Base-by-base conservation (phyloP, 1,140 invertebrate species). In the Nomia melanderi region DNA sequence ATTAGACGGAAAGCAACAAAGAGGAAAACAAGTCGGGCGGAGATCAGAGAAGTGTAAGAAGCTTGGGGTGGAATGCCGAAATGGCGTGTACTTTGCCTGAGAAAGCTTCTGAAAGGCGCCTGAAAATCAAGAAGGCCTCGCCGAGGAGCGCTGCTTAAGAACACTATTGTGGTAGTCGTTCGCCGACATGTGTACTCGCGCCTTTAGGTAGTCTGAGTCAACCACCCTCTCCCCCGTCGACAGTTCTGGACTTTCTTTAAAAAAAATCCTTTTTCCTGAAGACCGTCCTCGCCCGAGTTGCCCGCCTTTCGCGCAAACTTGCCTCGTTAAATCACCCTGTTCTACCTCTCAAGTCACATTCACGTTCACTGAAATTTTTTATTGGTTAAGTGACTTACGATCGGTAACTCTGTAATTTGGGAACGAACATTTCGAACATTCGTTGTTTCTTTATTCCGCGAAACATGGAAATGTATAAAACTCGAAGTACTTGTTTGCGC, bases 281-380 rank as follows among this genome's bases (percentile, higher is more conserved):
- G 69, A 56, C 56, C 60, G 67, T 79, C 63, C 54, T 44, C 2
- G 20, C 62, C 44, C 53, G 20, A 59, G 63, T 14, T 27, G 60
- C 14, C n/a, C 27, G 17, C 33, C 29, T 50, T 36, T 36, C 56
- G 77, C 20, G 39, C 8, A 67, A 78, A 78, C 25, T 78, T 75
- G 77, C 71, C 53, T 78, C 76, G 76, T 78, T 78, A 78, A 78
- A 57, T 60, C 70, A 70, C 76, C 69, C 70, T n/a, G 56, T 17
- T 17, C 27, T n/a, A n/a, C 23, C 67, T 50, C 44, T 14, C 20
- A 23, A n/a, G 14, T n/a, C 1, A 29, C 1, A 47, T 67, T 29
- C 6, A 47, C 47, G 60, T 50, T 25, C n/a, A 11, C n/a, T 36
- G 0, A 23, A 25, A 59, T 36, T 76, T 76, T 76, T 50, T 17